phyloP scores from a whole-genome alignment of 2,797 vertebrate species.

The Eulemur coronatus region DNA sequence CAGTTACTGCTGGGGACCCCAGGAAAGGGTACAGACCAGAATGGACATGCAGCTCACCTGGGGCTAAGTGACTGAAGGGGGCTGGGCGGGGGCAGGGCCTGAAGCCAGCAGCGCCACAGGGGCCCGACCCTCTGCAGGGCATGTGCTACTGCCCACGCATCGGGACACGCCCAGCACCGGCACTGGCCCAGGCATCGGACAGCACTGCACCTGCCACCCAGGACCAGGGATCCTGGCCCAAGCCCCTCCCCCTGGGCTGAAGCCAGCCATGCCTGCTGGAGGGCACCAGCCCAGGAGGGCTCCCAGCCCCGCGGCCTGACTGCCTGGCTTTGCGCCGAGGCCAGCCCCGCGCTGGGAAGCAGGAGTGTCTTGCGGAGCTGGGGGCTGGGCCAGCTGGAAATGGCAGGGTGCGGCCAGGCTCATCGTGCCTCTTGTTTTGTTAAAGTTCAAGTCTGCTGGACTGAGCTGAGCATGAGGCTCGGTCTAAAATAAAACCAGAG shows the following conservation, averaged over 20 bases:
- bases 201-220: too few relatives aligned
- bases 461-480: not conserved
- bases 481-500: conserved; percentile 53
- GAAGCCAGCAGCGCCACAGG: not conserved
- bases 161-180: not conserved
- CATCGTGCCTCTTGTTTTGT: not conserved
- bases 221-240: not conserved
- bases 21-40: accelerated
- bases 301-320: accelerated
- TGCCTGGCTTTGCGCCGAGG: not conserved
- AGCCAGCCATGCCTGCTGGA: not conserved
- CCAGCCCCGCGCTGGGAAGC: not conserved
- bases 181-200: too few relatives aligned
- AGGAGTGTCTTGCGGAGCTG: not conserved
- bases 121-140: not conserved
- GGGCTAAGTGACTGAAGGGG: accelerated
- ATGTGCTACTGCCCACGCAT: accelerated
- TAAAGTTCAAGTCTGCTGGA: conserved; percentile 33
- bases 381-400: not conserved
- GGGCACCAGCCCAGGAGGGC: not conserved
- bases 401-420: not conserved
- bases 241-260: not conserved
- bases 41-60: not conserved
- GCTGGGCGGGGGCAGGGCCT: not conserved
- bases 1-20: not conserved